Evolutionary conservation across 53 echinoderm and acorn worm species (phyloP), one percentile per base, ranked within the genome.

Genomic region (Astropecten irregularis): DNA sequence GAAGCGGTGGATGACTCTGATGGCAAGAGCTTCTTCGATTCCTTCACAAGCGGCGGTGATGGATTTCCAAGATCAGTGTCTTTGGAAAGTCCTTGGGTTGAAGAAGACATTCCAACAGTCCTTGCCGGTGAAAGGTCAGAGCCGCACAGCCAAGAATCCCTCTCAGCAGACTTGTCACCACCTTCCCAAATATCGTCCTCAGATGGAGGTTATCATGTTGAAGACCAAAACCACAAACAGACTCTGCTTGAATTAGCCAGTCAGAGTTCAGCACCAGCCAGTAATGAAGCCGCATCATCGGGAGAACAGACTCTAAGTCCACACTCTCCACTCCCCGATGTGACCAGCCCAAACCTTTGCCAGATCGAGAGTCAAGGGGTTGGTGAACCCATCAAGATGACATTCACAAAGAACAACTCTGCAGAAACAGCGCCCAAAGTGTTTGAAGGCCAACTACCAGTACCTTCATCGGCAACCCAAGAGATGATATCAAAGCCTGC

Each of bases 1-100:
- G 53, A 54, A 37, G 62, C 14, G 18, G 38, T 39, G 18, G 65
- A 48, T n/a, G 71, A 79, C 35, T 30, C 53, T 21, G 90, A 85
- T 57, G 86, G 66, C 23, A 81, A 82, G 30, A 84, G 69, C 65
- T 94, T 94, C 83, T 94, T 94, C 88, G 94, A 94, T 83, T 94
- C 94, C 13, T 94, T 94, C 58, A 84, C 89, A 32, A 89, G 86
- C 31, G 86, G 61, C 31, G 74, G 86, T 20, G 86, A 66, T 16
- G 89, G 69, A 51, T 63, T 79, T 21, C 61, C 25, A 52, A 84
- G 61, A 22, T 59, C 50, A 25, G 91, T 76, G 30, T 83, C 85
- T 1, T 29, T 81, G 34, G 51, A 81, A 53, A 28, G 40, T 48
- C 54, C 64, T 51, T 2, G 68, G 0, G 4, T 31, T 21, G 11